Evolutionary conservation across 2,888 invertebrate genomes (phyloP).

Genomic region (Acleris emargana): DNA sequence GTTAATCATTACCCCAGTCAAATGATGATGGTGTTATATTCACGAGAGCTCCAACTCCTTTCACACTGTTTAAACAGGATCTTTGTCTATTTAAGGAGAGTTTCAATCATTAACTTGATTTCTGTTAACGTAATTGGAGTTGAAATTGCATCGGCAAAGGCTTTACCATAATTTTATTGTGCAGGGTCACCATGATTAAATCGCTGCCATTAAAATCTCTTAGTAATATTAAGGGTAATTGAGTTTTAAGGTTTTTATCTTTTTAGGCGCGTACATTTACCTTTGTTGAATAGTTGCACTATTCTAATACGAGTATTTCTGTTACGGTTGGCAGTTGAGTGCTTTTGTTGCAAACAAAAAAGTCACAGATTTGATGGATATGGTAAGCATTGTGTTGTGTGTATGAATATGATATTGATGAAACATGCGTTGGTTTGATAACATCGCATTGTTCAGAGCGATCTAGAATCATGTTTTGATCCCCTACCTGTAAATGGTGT

Average conservation of each 20-base stretch:
- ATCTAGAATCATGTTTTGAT: conserved; percentile 28
- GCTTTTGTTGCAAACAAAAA: conserved; percentile 2
- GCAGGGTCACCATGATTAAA: too few species aligned
- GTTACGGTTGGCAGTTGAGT: neutral
- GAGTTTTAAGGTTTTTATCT: too few species aligned
- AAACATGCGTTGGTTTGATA: conserved; percentile 17
- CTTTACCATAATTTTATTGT: too few species aligned
- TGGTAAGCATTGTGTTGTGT: conserved; percentile 1
- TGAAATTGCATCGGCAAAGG: conserved; percentile 7
- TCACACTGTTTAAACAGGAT: conserved; percentile 20
- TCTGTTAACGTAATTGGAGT: conserved; percentile 12
- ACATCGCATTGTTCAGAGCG: conserved; percentile 22
- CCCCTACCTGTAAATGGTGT: conserved; percentile 10
- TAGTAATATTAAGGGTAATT: too few species aligned
- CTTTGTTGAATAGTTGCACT: too few species aligned
- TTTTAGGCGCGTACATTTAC: too few species aligned
- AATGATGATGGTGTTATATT: conserved; percentile 19
- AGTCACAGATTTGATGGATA: neutral
- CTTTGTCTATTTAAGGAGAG: conserved; percentile 14
- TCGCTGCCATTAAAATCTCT: too few species aligned
- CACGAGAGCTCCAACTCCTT: conserved; percentile 15
- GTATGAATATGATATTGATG: conserved; percentile 9
- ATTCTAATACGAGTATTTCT: too few species aligned
- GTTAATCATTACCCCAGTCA: conserved; percentile 22
- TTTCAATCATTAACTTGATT: conserved; percentile 17